Evolutionary conservation across 2,797 vertebrate genomes (phyloP), one percentile per base, ranked within the genome.

Genomic region (Halcyon badia): DNA sequence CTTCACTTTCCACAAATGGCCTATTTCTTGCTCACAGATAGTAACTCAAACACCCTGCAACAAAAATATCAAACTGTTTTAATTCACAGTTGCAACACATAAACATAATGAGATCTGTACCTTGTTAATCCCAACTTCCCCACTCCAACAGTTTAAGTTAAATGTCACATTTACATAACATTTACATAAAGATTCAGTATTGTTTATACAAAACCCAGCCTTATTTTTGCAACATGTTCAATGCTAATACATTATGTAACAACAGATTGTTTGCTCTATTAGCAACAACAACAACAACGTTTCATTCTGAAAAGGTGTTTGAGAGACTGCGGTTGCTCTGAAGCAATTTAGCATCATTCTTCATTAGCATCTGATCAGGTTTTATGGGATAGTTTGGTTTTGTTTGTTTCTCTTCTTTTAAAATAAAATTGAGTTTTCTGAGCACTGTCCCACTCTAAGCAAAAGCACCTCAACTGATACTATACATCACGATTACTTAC

Each of bases 151-250:
- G 90, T 89, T 96, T 95, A 96, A 96, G 21, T 78, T 95, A 97
- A 97, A 97, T 97, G 95, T 94, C 95, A 94, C 64, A 97, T 97
- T 96, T 97, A 94, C 94, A 97, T 97, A 97, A 96, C 52, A 97
- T 96, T 96, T 97, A 92, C 96, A 96, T 95, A 94, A 95, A 97
- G 80, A 97, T 81, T 88, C 65, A 1, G 52, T 46, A 90, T 90
- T 96, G 96, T 97, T 97, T 94, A 96, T 88, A 95, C 81, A 93
- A 96, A 97, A 33, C 44, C 37, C 73, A 84, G 90, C 28, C 68
- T 96, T 93, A 89, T 95, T 96, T 97, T 96, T 87, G 64, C 94
- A 97, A 95, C 93, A 95, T 37, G 12, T 37, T 94, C 12, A 0
- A 91, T 64, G 31, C 35, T 82, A 94, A 95, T 95, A 94, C 72